These are phyloP conservation scores for Vanacampus margaritifer DNA, from an alignment of 2,113 vertebrate genomes.

Conservation along the genomic window DNA sequence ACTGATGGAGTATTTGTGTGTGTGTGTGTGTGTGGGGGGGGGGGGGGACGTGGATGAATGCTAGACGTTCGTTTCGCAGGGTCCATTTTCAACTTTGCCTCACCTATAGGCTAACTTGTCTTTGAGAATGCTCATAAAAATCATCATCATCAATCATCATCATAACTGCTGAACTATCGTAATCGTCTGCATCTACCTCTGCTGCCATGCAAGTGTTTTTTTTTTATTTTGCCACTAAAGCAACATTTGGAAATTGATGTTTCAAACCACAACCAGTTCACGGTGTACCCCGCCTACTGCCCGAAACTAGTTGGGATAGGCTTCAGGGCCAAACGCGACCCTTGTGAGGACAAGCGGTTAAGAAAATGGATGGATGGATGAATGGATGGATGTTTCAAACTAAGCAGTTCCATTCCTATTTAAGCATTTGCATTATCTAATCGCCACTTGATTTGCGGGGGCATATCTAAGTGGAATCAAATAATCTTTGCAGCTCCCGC, in stretches of 20 bases:
- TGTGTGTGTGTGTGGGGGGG: too few relatives aligned
- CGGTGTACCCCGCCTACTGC: too few relatives aligned
- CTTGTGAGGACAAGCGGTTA: too few relatives aligned
- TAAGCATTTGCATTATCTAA: constrained; percentile 56
- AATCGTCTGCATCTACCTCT: neutral
- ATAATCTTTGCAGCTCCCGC: constrained; percentile 62
- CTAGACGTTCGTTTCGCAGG: neutral
- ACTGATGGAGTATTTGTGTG: neutral
- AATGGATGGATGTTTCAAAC: constrained; percentile 55
- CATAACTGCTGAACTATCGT: neutral
- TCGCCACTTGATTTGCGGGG: constrained; percentile 62
- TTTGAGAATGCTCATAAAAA: constrained; percentile 1
- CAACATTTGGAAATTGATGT: constrained; percentile 38
- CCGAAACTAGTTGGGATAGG: too few relatives aligned
- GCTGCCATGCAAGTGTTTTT: neutral
- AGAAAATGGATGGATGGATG: too few relatives aligned
- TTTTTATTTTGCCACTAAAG: neutral
- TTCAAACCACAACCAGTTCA: too few relatives aligned
- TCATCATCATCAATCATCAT: neutral
- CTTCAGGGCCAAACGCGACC: too few relatives aligned
- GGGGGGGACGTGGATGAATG: too few relatives aligned
- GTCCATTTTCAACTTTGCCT: neutral
- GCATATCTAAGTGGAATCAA: constrained; percentile 72
- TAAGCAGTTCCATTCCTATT: constrained; percentile 51
- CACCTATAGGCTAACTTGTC: neutral